A percentile compares a stretch with the other conserved stretches of the same genome.
These are phyloP conservation scores for Parelbella ahira DNA, from an alignment of 2,888 invertebrate species.

Conservation along the genomic window DNA sequence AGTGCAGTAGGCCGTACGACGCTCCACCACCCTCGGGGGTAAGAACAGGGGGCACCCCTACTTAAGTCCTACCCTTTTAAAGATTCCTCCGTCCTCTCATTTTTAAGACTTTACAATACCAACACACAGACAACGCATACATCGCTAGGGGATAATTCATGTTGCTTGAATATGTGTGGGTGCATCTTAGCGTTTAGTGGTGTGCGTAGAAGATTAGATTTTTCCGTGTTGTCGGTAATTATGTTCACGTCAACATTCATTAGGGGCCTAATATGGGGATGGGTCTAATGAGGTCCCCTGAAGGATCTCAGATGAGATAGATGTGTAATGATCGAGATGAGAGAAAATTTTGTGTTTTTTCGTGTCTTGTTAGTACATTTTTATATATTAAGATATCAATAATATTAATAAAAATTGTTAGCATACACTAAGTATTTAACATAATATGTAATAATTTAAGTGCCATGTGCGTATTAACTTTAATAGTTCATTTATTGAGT, in stretches of 20 bases:
- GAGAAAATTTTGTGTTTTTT: conserved; percentile 1
- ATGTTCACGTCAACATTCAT: conserved; percentile 45
- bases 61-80: conserved; percentile 79
- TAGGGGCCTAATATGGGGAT: conserved; percentile 45
- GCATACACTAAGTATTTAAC: too few species aligned
- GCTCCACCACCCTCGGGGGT: conserved; percentile 56
- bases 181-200: conserved; percentile 37
- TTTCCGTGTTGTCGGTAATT: conserved; percentile 76
- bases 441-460: too few species aligned
- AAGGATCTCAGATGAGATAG: conserved; percentile 32
- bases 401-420: too few species aligned
- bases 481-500: too few species aligned
- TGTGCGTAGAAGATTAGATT: conserved; percentile 58
- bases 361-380: too few species aligned
- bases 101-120: conserved; percentile 80
- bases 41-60: conserved; percentile 52
- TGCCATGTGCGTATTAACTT: too few species aligned
- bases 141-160: conserved; percentile 62
- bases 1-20: conserved; percentile 72
- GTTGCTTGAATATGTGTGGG: conserved; percentile 45
- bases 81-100: conserved; percentile 78
- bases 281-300: conserved; percentile 46
- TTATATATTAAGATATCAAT: too few species aligned
- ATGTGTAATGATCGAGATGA: conserved; percentile 23
- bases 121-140: conserved; percentile 61